These are phyloP conservation scores for Pseudopipra pipra DNA, from an alignment of 2,113 vertebrate genomes.

Conservation along the genomic window DNA sequence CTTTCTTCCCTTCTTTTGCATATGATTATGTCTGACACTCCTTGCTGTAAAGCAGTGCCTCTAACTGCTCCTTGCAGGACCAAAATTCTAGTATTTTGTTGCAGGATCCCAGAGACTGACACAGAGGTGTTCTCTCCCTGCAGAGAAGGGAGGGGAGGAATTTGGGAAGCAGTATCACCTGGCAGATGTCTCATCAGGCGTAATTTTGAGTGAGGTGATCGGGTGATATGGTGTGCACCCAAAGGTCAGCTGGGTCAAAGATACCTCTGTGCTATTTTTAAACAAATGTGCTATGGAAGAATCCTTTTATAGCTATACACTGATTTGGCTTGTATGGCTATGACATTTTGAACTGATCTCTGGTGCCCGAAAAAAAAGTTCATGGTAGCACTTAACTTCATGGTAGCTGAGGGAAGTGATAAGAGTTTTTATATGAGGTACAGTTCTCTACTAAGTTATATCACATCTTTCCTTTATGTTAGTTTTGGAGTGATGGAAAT, in stretches of 20 bases:
- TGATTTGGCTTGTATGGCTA: background rate
- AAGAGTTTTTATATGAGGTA: background rate
- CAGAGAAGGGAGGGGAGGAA: background rate
- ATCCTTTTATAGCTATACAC: background rate
- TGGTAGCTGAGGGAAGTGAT: background rate
- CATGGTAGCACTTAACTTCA: background rate
- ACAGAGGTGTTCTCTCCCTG: fast-evolving
- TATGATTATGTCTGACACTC: background rate
- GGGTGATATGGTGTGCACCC: background rate
- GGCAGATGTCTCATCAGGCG: background rate
- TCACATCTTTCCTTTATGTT: background rate
- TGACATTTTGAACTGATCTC: background rate
- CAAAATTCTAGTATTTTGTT: too few relatives aligned
- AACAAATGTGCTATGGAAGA: background rate
- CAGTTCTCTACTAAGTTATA: background rate
- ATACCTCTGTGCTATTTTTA: background rate
- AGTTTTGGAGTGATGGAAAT: background rate
- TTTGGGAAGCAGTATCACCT: background rate
- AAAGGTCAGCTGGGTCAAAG: background rate
- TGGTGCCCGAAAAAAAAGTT: background rate
- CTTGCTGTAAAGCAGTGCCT: background rate
- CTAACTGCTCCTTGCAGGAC: fast-evolving
- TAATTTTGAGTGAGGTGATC: background rate
- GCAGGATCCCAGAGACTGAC: fast-evolving
- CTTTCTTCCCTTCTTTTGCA: background rate